These are phyloP conservation scores for Micrastur ruficollis DNA, from an alignment of 2,797 vertebrate species.

Conservation along the genomic window DNA sequence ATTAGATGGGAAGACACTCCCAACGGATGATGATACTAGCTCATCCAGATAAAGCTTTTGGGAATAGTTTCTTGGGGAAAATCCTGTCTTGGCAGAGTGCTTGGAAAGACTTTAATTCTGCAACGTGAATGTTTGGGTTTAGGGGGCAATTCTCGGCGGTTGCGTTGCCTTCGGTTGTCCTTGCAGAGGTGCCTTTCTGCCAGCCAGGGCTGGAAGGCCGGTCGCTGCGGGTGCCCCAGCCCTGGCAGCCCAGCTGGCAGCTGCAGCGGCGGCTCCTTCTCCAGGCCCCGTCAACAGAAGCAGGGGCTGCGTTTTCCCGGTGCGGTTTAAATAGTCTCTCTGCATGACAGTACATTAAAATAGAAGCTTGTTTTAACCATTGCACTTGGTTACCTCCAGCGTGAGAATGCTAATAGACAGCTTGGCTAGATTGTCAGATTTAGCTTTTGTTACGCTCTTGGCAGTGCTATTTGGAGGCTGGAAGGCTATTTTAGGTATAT, in stretches of 20 bases:
- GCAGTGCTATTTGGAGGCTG: neutral
- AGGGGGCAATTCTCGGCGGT: neutral
- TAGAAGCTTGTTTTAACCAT: neutral
- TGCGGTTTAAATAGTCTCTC: neutral
- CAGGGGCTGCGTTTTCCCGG: neutral
- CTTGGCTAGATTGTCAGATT: neutral
- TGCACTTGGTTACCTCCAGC: accelerated
- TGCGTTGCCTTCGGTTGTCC: neutral
- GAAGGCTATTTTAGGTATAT: neutral
- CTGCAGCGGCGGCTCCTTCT: neutral
- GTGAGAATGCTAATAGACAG: neutral
- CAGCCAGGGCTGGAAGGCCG: neutral
- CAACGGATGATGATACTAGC: neutral
- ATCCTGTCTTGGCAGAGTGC: neutral
- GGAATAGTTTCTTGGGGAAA: neutral
- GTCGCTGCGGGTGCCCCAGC: neutral
- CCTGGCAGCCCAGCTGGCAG: accelerated
- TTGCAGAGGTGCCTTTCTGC: neutral
- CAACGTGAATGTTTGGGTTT: neutral
- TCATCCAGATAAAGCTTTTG: neutral
- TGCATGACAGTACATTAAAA: neutral
- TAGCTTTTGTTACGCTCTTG: neutral
- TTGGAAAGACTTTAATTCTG: neutral
- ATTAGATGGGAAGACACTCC: neutral
- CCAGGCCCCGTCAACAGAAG: neutral